Conservation (phyloP, 1,140 invertebrate genomes). For the Lethrus apterus region DNA sequence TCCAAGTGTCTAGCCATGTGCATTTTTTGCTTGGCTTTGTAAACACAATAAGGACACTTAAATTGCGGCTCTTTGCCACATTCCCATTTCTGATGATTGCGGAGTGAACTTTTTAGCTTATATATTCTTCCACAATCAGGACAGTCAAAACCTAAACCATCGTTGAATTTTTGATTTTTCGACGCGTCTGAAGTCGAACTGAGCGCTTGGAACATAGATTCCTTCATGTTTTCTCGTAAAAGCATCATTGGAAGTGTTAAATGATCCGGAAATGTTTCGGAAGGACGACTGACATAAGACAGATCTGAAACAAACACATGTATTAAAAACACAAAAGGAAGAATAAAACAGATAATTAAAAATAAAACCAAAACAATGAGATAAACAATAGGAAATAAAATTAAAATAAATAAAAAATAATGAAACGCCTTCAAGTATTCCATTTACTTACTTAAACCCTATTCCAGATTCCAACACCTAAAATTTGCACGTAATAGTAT, state of each 20-base stretch:
- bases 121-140: conserved; percentile 72
- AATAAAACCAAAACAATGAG: not conserved
- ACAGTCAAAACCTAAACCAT: conserved; percentile 55
- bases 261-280: conserved; percentile 37
- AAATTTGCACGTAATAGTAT: no score
- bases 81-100: conserved; percentile 83
- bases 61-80: conserved; percentile 58
- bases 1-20: conserved; percentile 76
- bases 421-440: not conserved
- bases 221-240: conserved; percentile 40
- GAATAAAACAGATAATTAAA: not conserved
- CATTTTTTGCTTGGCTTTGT: conserved; percentile 46
- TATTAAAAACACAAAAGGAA: conserved; percentile 11
- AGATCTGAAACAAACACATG: conserved; percentile 37
- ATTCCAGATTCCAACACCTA: no score
- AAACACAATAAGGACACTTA: conserved; percentile 48
- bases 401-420: not conserved
- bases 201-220: conserved; percentile 37
- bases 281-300: conserved; percentile 32
- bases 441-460: no score
- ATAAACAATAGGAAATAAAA: not conserved
- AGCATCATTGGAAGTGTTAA: conserved; percentile 39
- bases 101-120: conserved; percentile 74
- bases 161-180: not conserved
- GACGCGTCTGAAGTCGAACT: conserved; percentile 11